phyloP scores from a whole-genome alignment of 2,888 invertebrate genomes.

The Siphonodentalium dalli region DNA sequence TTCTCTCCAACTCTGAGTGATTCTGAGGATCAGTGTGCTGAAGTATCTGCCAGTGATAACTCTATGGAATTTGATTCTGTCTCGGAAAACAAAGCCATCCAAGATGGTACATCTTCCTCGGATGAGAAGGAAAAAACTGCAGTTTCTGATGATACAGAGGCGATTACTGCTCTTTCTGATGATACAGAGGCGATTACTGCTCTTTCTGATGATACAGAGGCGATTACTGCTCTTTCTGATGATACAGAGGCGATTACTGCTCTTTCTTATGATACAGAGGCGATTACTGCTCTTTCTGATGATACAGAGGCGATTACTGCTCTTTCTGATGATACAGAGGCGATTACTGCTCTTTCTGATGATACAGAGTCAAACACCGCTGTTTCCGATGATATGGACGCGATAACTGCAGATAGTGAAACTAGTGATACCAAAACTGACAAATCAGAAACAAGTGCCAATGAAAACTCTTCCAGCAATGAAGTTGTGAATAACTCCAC shows the following conservation, averaged over 20 bases:
- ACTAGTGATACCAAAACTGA: no score
- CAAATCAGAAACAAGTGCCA: no score
- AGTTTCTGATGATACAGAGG: slow-evolving; percentile 4
- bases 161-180: slow-evolving; percentile 1
- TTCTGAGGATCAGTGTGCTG: not conserved
- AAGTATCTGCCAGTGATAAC: not conserved
- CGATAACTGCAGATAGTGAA: no score
- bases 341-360: no score
- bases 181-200: not conserved
- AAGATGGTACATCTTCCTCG: not conserved
- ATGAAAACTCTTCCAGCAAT: no score
- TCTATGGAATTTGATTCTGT: slow-evolving; percentile 1
- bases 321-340: no score
- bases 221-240: slow-evolving; percentile 5
- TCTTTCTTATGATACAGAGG: not conserved
- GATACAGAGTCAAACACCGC: no score
- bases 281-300: not conserved
- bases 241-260: slow-evolving; percentile 16
- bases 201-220: slow-evolving; percentile 10
- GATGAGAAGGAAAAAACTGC: slow-evolving; percentile 2
- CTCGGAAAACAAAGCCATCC: no score
- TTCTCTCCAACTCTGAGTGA: slow-evolving; percentile 1
- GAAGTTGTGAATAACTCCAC: no score
- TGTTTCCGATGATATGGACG: no score
- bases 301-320: no score